These are phyloP conservation scores for Cryptomyrus ogoouensis DNA, from an alignment of 2,113 vertebrate genomes.

Conservation along the genomic window DNA sequence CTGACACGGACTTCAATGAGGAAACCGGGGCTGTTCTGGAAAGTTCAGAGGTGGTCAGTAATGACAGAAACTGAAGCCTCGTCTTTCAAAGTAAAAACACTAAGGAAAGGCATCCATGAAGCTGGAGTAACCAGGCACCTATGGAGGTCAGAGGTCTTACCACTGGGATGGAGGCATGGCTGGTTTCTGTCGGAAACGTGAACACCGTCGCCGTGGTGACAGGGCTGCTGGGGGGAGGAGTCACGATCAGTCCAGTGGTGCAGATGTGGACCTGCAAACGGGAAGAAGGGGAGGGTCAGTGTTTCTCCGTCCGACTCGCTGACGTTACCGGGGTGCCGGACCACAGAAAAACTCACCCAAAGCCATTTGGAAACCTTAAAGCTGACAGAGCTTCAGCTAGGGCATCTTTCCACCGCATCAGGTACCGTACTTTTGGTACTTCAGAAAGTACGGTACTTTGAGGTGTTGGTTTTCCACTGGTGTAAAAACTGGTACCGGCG, in stretches of 20 bases:
- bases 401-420: not conserved
- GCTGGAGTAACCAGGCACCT: not conserved
- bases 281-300: not conserved
- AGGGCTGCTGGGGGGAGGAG: slow-evolving; percentile 92
- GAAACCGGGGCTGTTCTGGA: not conserved
- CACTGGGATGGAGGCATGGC: slow-evolving; percentile 72
- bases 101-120: not conserved
- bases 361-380: not conserved
- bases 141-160: slow-evolving; percentile 45
- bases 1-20: not conserved
- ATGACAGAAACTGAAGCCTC: not conserved
- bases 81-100: not conserved
- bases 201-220: slow-evolving; percentile 87
- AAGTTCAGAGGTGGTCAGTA: not conserved
- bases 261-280: slow-evolving; percentile 86
- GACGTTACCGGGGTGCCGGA: not conserved
- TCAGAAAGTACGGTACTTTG: too few species aligned
- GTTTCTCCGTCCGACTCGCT: not conserved
- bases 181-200: slow-evolving; percentile 83
- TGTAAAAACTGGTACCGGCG: too few species aligned
- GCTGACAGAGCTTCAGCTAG: not conserved
- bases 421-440: too few species aligned
- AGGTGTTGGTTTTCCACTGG: too few species aligned
- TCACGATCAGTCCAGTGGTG: slow-evolving; percentile 91
- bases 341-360: not conserved